These are phyloP conservation scores for Zalophus californianus DNA, from an alignment of 2,797 vertebrate species.

Conservation along the genomic window DNA sequence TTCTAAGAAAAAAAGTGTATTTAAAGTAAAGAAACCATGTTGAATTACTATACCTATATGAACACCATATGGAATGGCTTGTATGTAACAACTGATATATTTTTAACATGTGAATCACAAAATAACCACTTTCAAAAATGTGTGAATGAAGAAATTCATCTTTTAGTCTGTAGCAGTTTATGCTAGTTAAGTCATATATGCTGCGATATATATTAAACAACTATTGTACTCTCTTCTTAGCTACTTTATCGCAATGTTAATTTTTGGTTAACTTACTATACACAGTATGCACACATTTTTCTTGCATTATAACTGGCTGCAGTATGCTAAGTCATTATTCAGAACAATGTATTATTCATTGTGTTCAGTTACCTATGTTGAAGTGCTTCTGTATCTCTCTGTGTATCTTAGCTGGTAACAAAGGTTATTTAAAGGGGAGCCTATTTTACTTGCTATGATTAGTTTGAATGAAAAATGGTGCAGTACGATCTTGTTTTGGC, in stretches of 20 bases:
- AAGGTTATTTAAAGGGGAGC: neutral
- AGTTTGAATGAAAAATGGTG: neutral
- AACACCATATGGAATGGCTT: conserved; percentile 22
- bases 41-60: neutral
- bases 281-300: neutral
- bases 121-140: conserved; percentile 31
- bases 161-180: neutral
- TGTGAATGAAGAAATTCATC: conserved; percentile 34
- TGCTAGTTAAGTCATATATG: neutral
- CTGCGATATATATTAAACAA: neutral
- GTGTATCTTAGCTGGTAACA: neutral
- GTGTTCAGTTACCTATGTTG: neutral
- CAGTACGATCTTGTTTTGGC: neutral
- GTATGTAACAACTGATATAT: conserved; percentile 33
- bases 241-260: neutral
- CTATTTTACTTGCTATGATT: neutral
- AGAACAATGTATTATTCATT: neutral
- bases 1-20: conserved; percentile 32
- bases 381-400: neutral
- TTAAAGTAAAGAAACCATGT: neutral
- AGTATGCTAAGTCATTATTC: conserved; percentile 27
- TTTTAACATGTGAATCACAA: conserved; percentile 51
- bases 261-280: conserved; percentile 18
- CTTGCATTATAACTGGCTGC: neutral
- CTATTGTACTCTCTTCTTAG: conserved; percentile 20